Evolutionary conservation across 2,113 vertebrate genomes (phyloP).

Genomic region (Paraplagusia blochii): DNA sequence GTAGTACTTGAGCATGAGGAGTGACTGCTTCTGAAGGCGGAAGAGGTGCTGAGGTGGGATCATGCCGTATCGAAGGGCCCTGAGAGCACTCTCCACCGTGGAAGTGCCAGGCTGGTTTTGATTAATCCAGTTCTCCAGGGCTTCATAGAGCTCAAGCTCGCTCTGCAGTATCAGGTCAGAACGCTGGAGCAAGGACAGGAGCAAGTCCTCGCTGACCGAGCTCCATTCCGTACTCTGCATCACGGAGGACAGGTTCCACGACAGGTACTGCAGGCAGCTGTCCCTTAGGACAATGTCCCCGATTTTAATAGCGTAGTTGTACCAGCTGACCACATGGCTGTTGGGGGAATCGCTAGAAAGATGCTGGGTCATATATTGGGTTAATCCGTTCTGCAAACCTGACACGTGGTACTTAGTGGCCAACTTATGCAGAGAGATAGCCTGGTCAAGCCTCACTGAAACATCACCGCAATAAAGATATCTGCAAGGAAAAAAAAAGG

Average conservation of each 20-base stretch:
- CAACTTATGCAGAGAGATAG: slow-evolving; percentile 87
- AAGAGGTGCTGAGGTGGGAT: slow-evolving; percentile 90
- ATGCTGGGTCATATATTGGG: slow-evolving; percentile 90
- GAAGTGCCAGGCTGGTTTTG: slow-evolving; percentile 75
- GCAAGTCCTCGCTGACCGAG: slow-evolving; percentile 84
- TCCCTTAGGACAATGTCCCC: slow-evolving; percentile 83
- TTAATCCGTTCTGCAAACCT: slow-evolving; percentile 85
- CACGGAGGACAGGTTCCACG: slow-evolving; percentile 94
- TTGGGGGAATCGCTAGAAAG: slow-evolving; percentile 85
- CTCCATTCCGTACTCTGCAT: slow-evolving; percentile 86
- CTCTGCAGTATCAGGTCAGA: slow-evolving; percentile 93
- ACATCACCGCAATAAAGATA: slow-evolving; percentile 94
- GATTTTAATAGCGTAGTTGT: slow-evolving; percentile 86
- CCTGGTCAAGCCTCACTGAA: slow-evolving; percentile 85
- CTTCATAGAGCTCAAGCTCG: slow-evolving; percentile 89
- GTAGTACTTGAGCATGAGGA: slow-evolving; percentile 80
- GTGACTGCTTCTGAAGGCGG: slow-evolving; percentile 87
- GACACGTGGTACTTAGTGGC: slow-evolving; percentile 89
- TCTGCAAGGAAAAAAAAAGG: slow-evolving; percentile 65
- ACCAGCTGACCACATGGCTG: slow-evolving; percentile 92
- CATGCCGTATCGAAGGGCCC: slow-evolving; percentile 90
- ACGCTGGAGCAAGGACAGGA: slow-evolving; percentile 87
- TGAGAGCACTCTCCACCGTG: slow-evolving; percentile 80
- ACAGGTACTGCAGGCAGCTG: slow-evolving; percentile 92
- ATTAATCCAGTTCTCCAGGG: slow-evolving; percentile 87